Base-by-base conservation (phyloP, 2,888 invertebrate genomes). In the Neoaliturus tenellus region DNA sequence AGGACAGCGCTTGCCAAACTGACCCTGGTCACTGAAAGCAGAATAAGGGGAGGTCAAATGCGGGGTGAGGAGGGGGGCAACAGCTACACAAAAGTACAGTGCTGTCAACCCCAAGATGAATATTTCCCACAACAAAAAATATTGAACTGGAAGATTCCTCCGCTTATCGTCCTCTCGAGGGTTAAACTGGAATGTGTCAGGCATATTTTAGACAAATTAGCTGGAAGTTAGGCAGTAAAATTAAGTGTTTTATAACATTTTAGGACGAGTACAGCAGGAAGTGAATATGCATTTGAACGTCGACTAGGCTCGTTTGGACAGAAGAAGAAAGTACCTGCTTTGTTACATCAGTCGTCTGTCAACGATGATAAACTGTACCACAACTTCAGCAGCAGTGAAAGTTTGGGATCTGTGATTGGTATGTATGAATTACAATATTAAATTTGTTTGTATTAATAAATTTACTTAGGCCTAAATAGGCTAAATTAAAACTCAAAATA, bases 321-420 rank as follows among this genome's bases (percentile, higher is more conserved):
- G 86, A 90, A 90, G 85, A 90, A 90, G 86, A 89, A 90, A 82
- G 89, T 91, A 83, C 75, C 75, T 2, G 48, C 48, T 75, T 28
- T 75, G 20, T 88, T 90, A 82, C 91, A 91, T 86, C 90, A 91
- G 39, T 90, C 90, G 55, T 90, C 90, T 23, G 88, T 91, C 51
- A 90, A 90, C 28, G 91, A 91, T 80, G 87, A 88, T 69, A 94
- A 92, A 88, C 91, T 92, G 88, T 93, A 94, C 89, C 93, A 93
- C 87, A 93, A 94, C 87, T 91, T 91, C 88, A 97, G 96, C 91
- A 97, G 97, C 89, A 94, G 94, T 86, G 97, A 97, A 91, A 97
- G 97, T 89, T 92, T 96, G 86, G 95, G 93, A 86, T 94, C 95
- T 84, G 90, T 87, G 75, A 87, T 87, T 73, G 87, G 87, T 87